phyloP scores from a whole-genome alignment of 1,140 invertebrate genomes.

The Artemia franciscana region DNA sequence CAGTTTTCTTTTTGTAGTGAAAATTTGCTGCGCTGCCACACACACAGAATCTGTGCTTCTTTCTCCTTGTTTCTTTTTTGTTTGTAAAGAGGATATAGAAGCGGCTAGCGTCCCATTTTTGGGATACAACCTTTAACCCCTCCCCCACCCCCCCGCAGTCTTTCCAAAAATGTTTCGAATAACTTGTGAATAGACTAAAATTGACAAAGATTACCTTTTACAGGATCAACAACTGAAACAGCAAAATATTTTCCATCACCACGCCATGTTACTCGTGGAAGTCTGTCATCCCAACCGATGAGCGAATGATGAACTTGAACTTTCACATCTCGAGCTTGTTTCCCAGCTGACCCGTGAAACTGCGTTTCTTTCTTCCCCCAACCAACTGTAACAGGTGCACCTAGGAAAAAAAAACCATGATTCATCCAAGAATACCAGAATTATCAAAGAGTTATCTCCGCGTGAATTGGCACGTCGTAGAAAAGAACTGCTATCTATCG shows the following conservation, averaged over 20 bases:
- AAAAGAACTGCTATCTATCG: too few relatives aligned
- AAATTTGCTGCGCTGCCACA: too few relatives aligned
- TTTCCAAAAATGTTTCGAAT: too few relatives aligned
- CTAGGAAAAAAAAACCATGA: neutral
- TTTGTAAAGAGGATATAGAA: too few relatives aligned
- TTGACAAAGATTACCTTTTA: slow-evolving; percentile 15
- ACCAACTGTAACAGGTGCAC: slow-evolving; percentile 40
- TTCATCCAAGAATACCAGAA: neutral
- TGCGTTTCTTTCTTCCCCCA: slow-evolving; percentile 91
- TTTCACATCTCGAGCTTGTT: slow-evolving; percentile 22
- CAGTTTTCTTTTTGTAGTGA: too few relatives aligned
- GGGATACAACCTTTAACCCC: too few relatives aligned
- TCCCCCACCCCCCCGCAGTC: too few relatives aligned
- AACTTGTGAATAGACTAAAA: neutral
- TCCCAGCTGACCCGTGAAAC: slow-evolving; percentile 74
- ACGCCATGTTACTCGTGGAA: slow-evolving; percentile 46
- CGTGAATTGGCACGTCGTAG: too few relatives aligned
- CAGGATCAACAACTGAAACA: slow-evolving; percentile 32
- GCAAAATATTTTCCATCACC: slow-evolving; percentile 60
- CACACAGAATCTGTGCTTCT: too few relatives aligned
- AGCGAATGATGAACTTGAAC: neutral
- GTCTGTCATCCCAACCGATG: slow-evolving; percentile 24
- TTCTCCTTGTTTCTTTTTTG: too few relatives aligned
- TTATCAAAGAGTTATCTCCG: too few relatives aligned
- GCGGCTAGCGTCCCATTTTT: too few relatives aligned